Base-by-base conservation (phyloP, 1,140 invertebrate genomes). In the Musca vetustissima region DNA sequence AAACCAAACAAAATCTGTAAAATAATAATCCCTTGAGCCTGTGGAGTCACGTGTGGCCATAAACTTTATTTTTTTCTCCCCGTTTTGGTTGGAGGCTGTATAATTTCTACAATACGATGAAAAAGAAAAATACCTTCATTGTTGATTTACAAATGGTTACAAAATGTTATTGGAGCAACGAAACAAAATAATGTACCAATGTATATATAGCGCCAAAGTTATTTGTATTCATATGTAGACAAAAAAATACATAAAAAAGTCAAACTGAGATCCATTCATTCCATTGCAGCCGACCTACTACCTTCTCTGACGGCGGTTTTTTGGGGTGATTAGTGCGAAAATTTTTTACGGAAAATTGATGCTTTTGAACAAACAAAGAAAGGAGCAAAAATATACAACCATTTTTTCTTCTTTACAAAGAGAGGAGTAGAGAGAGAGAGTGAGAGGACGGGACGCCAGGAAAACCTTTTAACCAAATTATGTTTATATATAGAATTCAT, bases 221-320 rank as follows among this genome's bases (percentile, higher is more conserved):
- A 36, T 61, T 61, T 61, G 57, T 61, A 61, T 61, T 61, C 57
- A 61, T 61, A 61, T 43, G 57, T 61, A 36, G 32, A 21, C n/a
- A n/a, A n/a, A n/a, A 36, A 43, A 55, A 24, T 21, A 55, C 14
- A 55, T n/a, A 59, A 59, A n/a, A n/a, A 32, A 28, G 55, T n/a
- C 25, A 28, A n/a, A 15, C 32, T 43, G 17, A 52, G 17, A 52
- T 11, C 17, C 17, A 52, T 52, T 52, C 17, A 52, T 9, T 19
- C 49, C 49, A 22, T 52, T 19, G 49, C 2, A 52, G 17, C 21
- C 21, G 49, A 7, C 15, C 17, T 11, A 15, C 17, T 19, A 43
- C 11, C 36, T 43, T 43, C 4, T 4, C 7, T 43, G 13, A 43
- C 11, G 7, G 49, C 49, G 49, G 17, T 21, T n/a, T 11, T 11